Evolutionary conservation across 2,113 vertebrate genomes (phyloP), one percentile per base, ranked within the genome.

Genomic region (Falcunculus frontatus): DNA sequence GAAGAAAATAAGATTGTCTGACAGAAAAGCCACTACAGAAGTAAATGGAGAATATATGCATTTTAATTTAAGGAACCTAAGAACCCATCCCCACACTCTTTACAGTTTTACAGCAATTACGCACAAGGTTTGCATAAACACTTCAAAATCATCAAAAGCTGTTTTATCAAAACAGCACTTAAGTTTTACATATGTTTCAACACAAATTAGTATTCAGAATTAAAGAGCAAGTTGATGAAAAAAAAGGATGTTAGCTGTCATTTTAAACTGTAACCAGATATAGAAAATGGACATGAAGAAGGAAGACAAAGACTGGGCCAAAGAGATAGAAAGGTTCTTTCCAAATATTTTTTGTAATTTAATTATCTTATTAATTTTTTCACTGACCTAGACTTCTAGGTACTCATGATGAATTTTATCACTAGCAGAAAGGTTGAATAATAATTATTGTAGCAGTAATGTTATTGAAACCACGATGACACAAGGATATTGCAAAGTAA

Each of bases 111-210:
- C 41, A 83, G 95, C 84, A 96, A 97, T 97, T 96, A 97, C 39
- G 84, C 87, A 87, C 78, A 91, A 93, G 87, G 95, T 96, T 96
- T 97, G 95, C 90, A 97, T 97, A 97, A 97, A 97, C 78, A 97
- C 89, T 97, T 97, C 84, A 97, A 93, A 98, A 97, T 94, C 96
- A 84, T 94, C 96, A 97, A 97, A 97, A 97, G 96, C 79, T 91
- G 94, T 94, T 92, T 96, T 94, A 92, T 95, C 95, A 97, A 96
- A 97, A 97, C 64, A 97, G 86, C 82, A 97, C 90, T 91, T 96
- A 93, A 96, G 83, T 96, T 97, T 96, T 97, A 97, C 95, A 95
- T 96, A 97, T 97, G 95, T 96, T 97, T 96, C 92, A 93, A 96
- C 86, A 97, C 82, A 94, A 96, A 97, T 96, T 94, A 93, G 90